Conservation (phyloP, 2,113 vertebrate species). For the Bubo bubo region DNA sequence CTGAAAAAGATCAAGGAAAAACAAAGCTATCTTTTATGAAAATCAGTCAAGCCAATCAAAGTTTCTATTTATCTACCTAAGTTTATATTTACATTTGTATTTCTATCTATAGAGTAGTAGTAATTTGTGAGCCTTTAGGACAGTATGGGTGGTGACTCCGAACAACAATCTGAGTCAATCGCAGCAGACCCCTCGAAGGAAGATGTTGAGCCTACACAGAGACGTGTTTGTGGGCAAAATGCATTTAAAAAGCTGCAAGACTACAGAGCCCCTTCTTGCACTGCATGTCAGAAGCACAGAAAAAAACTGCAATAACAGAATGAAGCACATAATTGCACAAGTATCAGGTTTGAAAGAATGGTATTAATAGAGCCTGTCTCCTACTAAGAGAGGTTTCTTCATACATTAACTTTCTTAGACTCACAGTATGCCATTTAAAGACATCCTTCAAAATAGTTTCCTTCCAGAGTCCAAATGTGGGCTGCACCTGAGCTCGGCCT, state of each 20-base stretch:
- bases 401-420: background rate
- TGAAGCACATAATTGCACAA: background rate
- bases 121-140: background rate
- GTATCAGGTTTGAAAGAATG: background rate
- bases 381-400: background rate
- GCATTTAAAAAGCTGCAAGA: background rate
- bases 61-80: background rate
- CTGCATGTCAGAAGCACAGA: background rate
- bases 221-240: background rate
- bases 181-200: background rate
- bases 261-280: background rate
- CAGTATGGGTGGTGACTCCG: background rate
- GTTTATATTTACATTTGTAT: background rate
- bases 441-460: conserved; percentile 14
- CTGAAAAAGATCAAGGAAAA: background rate
- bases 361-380: background rate
- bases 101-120: background rate
- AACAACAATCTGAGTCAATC: background rate
- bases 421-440: background rate
- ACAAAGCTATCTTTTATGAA: background rate
- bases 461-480: background rate
- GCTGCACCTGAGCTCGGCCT: background rate
- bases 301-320: background rate
- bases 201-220: background rate
- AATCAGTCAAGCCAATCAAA: background rate